phyloP scores from a whole-genome alignment of 2,888 invertebrate genomes.

The Achlya flavicornis region DNA sequence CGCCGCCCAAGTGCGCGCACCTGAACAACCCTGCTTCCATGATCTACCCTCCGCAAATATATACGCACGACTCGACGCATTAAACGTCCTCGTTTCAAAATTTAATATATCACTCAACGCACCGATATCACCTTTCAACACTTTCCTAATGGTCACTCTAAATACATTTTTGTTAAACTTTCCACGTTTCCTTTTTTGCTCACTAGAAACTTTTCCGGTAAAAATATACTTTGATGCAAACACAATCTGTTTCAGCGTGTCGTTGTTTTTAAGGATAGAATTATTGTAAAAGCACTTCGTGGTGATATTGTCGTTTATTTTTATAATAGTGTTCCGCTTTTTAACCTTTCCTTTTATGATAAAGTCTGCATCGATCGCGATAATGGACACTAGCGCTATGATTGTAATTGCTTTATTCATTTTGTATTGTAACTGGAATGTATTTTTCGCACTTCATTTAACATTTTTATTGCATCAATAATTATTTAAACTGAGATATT shows the following conservation, averaged over 20 bases:
- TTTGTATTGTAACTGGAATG: conserved; percentile 38
- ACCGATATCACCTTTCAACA: conserved; percentile 75
- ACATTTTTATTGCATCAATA: conserved; percentile 16
- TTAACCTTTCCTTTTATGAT: conserved; percentile 73
- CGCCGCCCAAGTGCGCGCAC: conserved; percentile 62
- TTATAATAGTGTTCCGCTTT: conserved; percentile 76
- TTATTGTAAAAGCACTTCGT: conserved; percentile 67
- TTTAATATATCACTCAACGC: conserved; percentile 74
- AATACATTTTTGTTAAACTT: conserved; percentile 65
- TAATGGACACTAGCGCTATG: conserved; percentile 52
- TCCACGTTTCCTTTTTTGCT: conserved; percentile 60
- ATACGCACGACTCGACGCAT: conserved; percentile 72
- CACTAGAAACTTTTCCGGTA: conserved; percentile 78
- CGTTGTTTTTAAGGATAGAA: conserved; percentile 73
- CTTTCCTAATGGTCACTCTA: conserved; percentile 76
- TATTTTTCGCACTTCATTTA: conserved; percentile 19
- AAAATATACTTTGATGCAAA: conserved; percentile 75
- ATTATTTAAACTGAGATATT: background rate
- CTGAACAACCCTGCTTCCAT: conserved; percentile 54
- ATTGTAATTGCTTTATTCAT: conserved; percentile 55
- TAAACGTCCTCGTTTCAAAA: conserved; percentile 70
- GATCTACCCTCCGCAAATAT: conserved; percentile 65
- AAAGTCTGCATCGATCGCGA: conserved; percentile 59
- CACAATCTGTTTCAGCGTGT: conserved; percentile 67
- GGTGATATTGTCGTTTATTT: conserved; percentile 63